Evolutionary conservation across 2,113 vertebrate species (phyloP), one percentile per base, ranked within the genome.

Genomic region (Vidua macroura): DNA sequence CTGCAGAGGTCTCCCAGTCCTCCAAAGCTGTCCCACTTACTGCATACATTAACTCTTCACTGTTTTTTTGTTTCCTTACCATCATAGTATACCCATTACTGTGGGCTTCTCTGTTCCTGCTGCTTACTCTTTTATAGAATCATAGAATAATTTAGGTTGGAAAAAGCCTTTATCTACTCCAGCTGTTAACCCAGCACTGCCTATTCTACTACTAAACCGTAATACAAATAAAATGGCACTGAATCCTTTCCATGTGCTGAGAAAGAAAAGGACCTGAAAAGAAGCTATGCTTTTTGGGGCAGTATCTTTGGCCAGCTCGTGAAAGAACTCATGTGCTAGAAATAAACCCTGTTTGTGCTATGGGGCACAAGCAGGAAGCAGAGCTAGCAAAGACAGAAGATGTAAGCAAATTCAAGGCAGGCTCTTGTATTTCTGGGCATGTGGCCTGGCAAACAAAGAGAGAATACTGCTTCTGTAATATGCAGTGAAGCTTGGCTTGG

Each of bases 1-100:
- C 93, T 96, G 95, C 83, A 96, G 94, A 94, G 93, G 85, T 97
- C 92, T 93, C 93, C 76, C 88, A 35, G 93, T 60, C 55, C 68
- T 90, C 82, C 1, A 2, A 37, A 59, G 37, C 66, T 75, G 73
- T 44, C 35, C 1, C 1, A 78, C 35, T 51, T 62, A 62, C 55
- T 80, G 51, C 67, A 12, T 2, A 55, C 35, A 58, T 74, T 31
- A 85, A n/a, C 28, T 68, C 77, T 23, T 84, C 24, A 11, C 35
- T 33, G 33, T 35, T 78, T 81, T 43, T 83, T 79, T 79, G 76
- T 74, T 25, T 1, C 31, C 60, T 94, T 73, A 46, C 58, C 9
- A 7, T 62, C 33, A 4, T 58, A 56, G 18, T 72, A 14, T 83
- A n/a, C 68, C 69, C 56, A 77, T 83, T 95, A 44, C 68, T 83